Base-by-base conservation (phyloP, 2,113 vertebrate genomes). In the Gnathochromis pfefferi region DNA sequence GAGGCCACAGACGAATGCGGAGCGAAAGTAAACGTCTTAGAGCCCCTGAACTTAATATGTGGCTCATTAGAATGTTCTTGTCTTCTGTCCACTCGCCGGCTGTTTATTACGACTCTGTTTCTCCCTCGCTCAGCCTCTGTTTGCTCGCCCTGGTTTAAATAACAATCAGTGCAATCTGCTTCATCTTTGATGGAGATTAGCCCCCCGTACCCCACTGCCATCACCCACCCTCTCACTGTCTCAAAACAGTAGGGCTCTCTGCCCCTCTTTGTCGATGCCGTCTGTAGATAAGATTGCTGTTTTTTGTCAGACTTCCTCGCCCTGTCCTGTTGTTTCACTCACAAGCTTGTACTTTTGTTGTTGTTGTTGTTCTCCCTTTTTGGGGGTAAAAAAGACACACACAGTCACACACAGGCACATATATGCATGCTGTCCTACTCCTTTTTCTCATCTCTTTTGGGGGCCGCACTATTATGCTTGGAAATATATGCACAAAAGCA, bases 151-250 rank as follows among this genome's bases (percentile, higher is more conserved):
- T 51, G 73, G 80, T 88, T 88, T 88, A 81, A 93, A 90, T 89
- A 85, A 75, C 82, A 90, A 73, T 78, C 84, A 91, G 31, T 63
- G 68, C 84, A 88, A 82, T 86, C 87, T 89, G 84, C 84, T 89
- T 93, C 81, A 84, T 92, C 47, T 82, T 86, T 89, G 60, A 85
- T 87, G 83, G 42, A 87, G 83, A 90, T 88, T 87, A 84, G 73
- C 58, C 57, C 35, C 57, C 23, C 19, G 19, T 28, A 7, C 4
- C 45, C 42, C 26, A 31, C 23, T 47, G 45, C 70, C 42, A 47
- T 49, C 70, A 78, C 70, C 42, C 70, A 49, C 70, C 42, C 26
- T 78, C 42, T 78, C 70, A 4, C 70, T 31, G n/a, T 65, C 33
- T 57, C 38, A 73, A 33, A 89, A 83, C 92, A 89, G 91, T 65